Evolutionary conservation across 2,888 invertebrate species (phyloP).

Genomic region (Gymnoscelis rufifasciata): DNA sequence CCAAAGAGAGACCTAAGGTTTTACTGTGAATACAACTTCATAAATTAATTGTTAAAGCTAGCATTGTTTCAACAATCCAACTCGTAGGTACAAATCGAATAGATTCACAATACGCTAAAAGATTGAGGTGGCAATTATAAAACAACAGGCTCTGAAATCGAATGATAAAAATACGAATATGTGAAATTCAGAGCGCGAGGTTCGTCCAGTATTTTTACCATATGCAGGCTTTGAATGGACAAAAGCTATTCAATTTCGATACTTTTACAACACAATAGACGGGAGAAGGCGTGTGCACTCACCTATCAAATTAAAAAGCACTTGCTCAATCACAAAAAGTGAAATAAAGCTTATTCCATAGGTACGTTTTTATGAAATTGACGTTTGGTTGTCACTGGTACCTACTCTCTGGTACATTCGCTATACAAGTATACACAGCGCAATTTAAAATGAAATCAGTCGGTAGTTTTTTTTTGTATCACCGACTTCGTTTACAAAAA

Average conservation of each 20-base stretch:
- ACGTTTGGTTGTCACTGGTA: not conserved
- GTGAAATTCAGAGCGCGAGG: conserved; percentile 62
- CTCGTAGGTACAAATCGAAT: too few relatives aligned
- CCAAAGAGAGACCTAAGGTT: too few relatives aligned
- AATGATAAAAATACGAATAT: conserved; percentile 63
- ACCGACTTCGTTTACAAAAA: too few relatives aligned
- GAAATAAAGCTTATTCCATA: conserved; percentile 37
- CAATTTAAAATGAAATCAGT: too few relatives aligned
- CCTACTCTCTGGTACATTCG: too few relatives aligned
- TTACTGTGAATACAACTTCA: too few relatives aligned
- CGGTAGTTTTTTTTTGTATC: too few relatives aligned
- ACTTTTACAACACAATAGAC: conserved; percentile 75
- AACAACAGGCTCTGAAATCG: conserved; percentile 53
- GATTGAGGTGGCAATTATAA: conserved; percentile 10
- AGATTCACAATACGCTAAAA: too few relatives aligned
- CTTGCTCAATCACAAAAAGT: conserved; percentile 54
- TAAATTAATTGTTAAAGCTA: too few relatives aligned
- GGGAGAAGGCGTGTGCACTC: conserved; percentile 72
- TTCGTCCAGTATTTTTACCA: conserved; percentile 64
- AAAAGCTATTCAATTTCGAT: conserved; percentile 73
- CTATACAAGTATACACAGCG: too few relatives aligned
- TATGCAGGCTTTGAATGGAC: conserved; percentile 69
- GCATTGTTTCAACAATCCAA: too few relatives aligned
- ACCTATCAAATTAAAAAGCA: conserved; percentile 78
- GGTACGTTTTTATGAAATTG: conserved; percentile 20